Percentiles rank a stretch among this genome's conserved stretches.
These are phyloP conservation scores for Telmatherina bonti DNA, from an alignment of 2,797 vertebrate genomes.

Conservation along the genomic window DNA sequence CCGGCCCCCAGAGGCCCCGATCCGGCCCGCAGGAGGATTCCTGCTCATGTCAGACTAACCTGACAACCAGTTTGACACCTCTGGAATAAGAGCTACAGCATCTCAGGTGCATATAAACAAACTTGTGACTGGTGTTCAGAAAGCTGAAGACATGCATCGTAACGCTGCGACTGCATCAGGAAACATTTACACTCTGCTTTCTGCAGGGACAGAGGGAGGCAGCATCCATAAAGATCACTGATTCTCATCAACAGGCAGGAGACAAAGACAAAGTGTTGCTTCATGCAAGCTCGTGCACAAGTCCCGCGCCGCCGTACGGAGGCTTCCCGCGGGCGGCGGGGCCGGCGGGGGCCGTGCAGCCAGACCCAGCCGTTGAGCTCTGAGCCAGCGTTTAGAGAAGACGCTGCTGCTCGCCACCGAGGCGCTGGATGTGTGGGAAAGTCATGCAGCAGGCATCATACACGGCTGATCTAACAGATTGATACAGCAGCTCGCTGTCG, in stretches of 20 bases:
- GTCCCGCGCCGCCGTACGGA: constrained; percentile 31
- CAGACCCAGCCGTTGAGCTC: constrained; percentile 33
- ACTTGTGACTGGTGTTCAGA: not conserved
- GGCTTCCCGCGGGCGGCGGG: constrained; percentile 26
- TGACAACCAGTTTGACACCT: no score
- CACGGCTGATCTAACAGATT: constrained; percentile 21
- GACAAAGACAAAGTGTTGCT: constrained; percentile 48
- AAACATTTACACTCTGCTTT: constrained; percentile 14
- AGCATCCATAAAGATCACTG: constrained; percentile 42
- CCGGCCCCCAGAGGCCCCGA: no score
- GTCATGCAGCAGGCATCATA: constrained; percentile 84
- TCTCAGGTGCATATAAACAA: not conserved
- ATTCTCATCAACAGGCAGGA: constrained; percentile 52
- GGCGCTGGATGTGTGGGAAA: constrained; percentile 48
- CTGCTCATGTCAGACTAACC: no score
- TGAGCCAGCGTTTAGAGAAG: constrained; percentile 24
- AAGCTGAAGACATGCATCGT: constrained; percentile 33
- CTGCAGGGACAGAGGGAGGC: constrained; percentile 54
- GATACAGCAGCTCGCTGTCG: constrained; percentile 67
- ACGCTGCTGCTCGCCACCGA: no score
- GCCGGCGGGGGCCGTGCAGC: constrained; percentile 33
- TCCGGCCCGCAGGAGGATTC: no score
- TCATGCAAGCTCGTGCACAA: constrained; percentile 70
- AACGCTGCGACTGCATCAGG: constrained; percentile 16
- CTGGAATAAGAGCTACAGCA: no score